phyloP scores from a whole-genome alignment of 2,888 invertebrate species.

The Amphipoea oculea region DNA sequence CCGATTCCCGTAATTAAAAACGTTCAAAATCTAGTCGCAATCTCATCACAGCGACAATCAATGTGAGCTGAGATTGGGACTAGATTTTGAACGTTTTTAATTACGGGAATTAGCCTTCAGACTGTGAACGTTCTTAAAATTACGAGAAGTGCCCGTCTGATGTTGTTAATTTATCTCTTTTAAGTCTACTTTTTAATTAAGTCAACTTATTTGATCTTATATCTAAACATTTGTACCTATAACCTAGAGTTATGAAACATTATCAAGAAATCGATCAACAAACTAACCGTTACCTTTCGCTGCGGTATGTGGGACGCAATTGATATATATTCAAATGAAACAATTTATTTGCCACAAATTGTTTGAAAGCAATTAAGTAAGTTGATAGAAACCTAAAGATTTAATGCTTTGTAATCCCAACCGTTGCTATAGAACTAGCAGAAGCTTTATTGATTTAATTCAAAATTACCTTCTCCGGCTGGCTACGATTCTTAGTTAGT shows the following conservation, averaged over 20 bases:
- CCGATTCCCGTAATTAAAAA: not conserved
- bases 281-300: not conserved
- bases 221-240: not conserved
- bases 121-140: not conserved
- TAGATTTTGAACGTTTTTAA: too few relatives aligned
- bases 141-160: not conserved
- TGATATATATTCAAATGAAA: not conserved
- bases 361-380: constrained; percentile 26
- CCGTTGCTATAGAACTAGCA: not conserved
- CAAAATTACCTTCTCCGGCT: too few relatives aligned
- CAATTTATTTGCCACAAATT: constrained; percentile 19
- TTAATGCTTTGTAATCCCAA: constrained; percentile 16
- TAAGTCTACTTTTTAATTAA: not conserved
- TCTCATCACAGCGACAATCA: too few relatives aligned
- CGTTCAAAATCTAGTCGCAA: not conserved
- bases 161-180: not conserved
- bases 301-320: not conserved
- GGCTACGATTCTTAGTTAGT: not conserved
- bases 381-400: constrained; percentile 15
- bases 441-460: not conserved
- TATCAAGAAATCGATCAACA: constrained; percentile 1
- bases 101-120: not conserved
- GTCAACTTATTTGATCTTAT: not conserved
- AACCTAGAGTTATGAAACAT: not conserved
- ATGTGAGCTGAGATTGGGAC: too few relatives aligned